Conservation (phyloP, 2,113 vertebrate species). For the Petromus typicus region DNA sequence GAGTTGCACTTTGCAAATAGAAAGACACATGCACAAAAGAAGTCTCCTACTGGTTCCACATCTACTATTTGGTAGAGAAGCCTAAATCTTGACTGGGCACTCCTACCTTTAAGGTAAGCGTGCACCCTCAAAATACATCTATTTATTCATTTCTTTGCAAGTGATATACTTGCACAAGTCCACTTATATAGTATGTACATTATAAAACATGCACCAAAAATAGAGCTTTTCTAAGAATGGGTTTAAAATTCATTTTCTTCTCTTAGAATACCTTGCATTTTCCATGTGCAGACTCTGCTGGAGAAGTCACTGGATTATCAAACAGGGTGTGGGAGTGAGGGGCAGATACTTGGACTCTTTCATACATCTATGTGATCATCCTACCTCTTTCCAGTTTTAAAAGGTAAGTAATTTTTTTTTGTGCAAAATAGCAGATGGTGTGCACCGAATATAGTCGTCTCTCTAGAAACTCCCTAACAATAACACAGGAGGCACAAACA, state of each 20-base stretch:
- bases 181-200: neutral
- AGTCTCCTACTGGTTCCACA: rapidly evolving
- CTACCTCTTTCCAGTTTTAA: neutral
- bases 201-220: neutral
- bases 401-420: neutral
- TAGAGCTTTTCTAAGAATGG: slow-evolving; percentile 23
- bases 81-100: neutral
- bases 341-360: neutral
- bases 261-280: neutral
- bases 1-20: neutral
- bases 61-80: neutral
- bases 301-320: neutral
- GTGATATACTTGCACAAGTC: neutral
- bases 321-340: neutral
- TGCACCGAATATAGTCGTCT: neutral
- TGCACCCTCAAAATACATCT: neutral
- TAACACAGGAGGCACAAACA: neutral
- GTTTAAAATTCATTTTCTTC: slow-evolving; percentile 17
- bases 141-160: slow-evolving; percentile 38
- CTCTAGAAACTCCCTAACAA: neutral
- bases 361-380: neutral
- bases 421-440: neutral
- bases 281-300: neutral
- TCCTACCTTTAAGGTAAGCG: neutral
- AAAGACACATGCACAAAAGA: neutral